phyloP scores from a whole-genome alignment of 2,113 vertebrate genomes.

The Oncorhynchus tshawytscha region DNA sequence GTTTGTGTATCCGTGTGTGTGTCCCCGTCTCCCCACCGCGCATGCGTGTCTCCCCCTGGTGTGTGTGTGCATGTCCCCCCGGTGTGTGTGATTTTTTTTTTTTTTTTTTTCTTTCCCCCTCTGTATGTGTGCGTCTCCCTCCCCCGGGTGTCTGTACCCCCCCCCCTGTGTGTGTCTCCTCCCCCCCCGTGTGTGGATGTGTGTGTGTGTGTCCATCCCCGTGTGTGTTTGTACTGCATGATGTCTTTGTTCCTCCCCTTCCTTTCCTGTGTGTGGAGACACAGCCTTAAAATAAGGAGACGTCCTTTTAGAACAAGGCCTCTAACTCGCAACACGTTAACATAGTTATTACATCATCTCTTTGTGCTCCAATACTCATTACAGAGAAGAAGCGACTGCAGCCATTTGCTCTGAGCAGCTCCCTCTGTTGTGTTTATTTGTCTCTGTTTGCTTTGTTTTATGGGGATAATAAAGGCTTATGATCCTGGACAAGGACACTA shows the following conservation, averaged over 20 bases:
- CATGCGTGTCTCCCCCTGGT: background rate
- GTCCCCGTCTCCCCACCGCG: background rate
- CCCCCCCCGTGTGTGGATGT: too few species aligned
- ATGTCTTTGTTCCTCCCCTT: too few species aligned
- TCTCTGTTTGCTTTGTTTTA: constrained; percentile 14
- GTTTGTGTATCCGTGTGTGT: background rate
- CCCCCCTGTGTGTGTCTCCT: too few species aligned
- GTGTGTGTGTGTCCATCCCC: too few species aligned
- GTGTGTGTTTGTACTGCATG: too few species aligned
- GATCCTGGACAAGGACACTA: background rate
- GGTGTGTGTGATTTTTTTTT: too few species aligned
- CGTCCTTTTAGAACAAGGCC: constrained; percentile 5
- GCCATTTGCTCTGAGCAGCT: constrained; percentile 9
- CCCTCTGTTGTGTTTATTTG: constrained; percentile 12
- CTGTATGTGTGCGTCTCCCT: too few species aligned
- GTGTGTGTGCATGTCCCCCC: too few species aligned
- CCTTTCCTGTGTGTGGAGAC: background rate
- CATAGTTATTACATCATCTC: constrained; percentile 21
- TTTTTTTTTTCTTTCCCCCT: too few species aligned
- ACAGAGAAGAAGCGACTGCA: background rate
- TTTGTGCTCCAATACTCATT: constrained; percentile 13
- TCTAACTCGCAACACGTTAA: constrained; percentile 28
- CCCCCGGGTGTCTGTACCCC: too few species aligned
- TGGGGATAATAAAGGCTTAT: constrained; percentile 24
- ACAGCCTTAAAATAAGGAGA: background rate